These are phyloP conservation scores for Cervus canadensis DNA, from an alignment of 2,113 vertebrate genomes.

Conservation along the genomic window DNA sequence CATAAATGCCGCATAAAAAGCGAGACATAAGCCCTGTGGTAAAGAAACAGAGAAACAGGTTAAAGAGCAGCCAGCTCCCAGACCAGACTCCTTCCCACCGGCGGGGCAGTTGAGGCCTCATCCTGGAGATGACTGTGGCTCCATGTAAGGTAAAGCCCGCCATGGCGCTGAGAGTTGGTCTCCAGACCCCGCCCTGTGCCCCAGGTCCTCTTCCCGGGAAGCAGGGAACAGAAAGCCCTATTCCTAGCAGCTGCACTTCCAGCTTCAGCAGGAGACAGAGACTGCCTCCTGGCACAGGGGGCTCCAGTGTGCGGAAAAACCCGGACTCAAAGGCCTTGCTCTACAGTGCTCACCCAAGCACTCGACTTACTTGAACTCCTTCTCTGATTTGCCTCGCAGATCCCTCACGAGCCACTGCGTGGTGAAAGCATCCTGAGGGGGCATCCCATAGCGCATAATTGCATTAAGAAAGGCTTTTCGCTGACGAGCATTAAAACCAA, in stretches of 20 bases:
- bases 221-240: background rate
- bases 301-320: background rate
- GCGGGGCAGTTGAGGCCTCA: background rate
- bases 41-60: background rate
- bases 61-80: background rate
- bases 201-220: background rate
- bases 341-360: background rate
- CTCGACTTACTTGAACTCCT: slow-evolving; percentile 95
- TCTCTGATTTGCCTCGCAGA: slow-evolving; percentile 96
- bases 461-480: slow-evolving; percentile 98
- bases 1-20: slow-evolving; percentile 98
- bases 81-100: background rate
- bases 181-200: background rate
- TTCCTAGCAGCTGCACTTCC: background rate
- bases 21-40: slow-evolving; percentile 92
- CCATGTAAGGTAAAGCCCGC: background rate
- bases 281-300: background rate
- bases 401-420: slow-evolving; percentile 98
- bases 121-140: background rate
- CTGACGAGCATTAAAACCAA: slow-evolving; percentile 97
- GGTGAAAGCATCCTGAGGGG: slow-evolving; percentile 98
- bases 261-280: background rate
- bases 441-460: slow-evolving; percentile 99
- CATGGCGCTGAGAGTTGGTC: rapidly evolving
- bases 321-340: background rate